Base-by-base conservation (phyloP, 2,113 vertebrate genomes). In the Siphamia tubifer region DNA sequence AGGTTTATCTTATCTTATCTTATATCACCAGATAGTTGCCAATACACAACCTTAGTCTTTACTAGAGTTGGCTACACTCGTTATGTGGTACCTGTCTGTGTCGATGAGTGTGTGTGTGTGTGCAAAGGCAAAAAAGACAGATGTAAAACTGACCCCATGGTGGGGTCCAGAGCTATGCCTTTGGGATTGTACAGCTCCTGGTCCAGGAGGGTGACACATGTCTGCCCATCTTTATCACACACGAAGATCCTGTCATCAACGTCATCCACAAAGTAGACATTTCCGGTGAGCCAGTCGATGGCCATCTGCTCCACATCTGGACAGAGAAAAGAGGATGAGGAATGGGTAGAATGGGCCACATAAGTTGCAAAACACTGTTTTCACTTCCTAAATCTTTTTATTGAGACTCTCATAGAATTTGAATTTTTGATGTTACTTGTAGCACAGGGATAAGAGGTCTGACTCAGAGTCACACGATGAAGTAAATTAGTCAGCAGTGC, bases 261-360 rank as follows among this genome's bases (percentile, higher is more conserved):
- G 79, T 99, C 96, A 48, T 99, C 98, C 86, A 99, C 97, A 24
- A 99, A 99, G 92, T 99, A 99, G 93, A 99, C 97, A 92, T 99
- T 99, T 81, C 97, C 97, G 0, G 98, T 99, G 35, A 99, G 94
- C 98, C 98, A 99, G 83, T 99, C 98, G 0, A 99, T 96, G 27
- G 97, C 98, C 96, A 99, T 98, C 93, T 99, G 98, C 73, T 99
- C 97, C 79, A 99, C 98, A 16, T 98, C 97, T 99, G 91, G 31
- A 75, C 3, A n/a, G 65, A 80, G 40, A 64, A 30, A 51, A 8
- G 23, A 12, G 5, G 1, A 3, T 8, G 4, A 20, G 47, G 5
- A 1, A 3, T 8, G 4, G 24, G 47, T 4, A 8, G 40, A 8
- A 27, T 10, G 15, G 43, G 67, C 67, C 36, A 69, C 16, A 42